Evolutionary conservation across 2,113 vertebrate species (phyloP), one percentile per base, ranked within the genome.

Genomic region (Bostrychus sinensis): DNA sequence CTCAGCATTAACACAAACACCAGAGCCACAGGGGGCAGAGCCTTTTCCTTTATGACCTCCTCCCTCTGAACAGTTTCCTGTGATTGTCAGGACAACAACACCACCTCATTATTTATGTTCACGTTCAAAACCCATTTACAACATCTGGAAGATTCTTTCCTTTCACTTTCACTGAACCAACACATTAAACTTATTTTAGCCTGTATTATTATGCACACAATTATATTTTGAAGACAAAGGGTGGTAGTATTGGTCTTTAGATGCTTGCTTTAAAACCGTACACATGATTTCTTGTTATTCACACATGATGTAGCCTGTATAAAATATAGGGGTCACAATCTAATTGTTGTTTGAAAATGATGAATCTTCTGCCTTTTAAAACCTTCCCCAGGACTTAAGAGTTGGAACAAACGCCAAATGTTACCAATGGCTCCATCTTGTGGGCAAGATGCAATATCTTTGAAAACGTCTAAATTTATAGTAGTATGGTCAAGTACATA

Each of bases 21-120:
- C n/a, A n/a, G n/a, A n/a, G n/a, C n/a, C n/a, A n/a, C n/a, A n/a
- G n/a, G n/a, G n/a, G 57, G 59, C 67, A 55, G 67, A 51, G 57
- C 56, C 63, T 61, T 66, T 86, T 84, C 71, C 82, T 84, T 48
- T 73, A 69, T 77, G 72, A 74, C 75, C 78, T 75, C 78, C n/a
- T n/a, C n/a, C n/a, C n/a, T n/a, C n/a, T n/a, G n/a, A 79, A 83
- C 72, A 64, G 84, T 66, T 86, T 86, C 81, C 81, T 74, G 75
- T 78, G 70, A 77, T 86, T 81, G 84, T 84, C 59, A 55, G 23
- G 41, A 46, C 23, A 62, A 48, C 76, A 66, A 77, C 65, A 71
- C 62, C 70, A 53, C 56, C 70, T 70, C 50, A 62, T 56, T 75
- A 60, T 78, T 75, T 70, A 75, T 30, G 37, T 39, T 36, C 58